Evolutionary conservation across 2,888 invertebrate species (phyloP).

Genomic region (Crematogaster levior): DNA sequence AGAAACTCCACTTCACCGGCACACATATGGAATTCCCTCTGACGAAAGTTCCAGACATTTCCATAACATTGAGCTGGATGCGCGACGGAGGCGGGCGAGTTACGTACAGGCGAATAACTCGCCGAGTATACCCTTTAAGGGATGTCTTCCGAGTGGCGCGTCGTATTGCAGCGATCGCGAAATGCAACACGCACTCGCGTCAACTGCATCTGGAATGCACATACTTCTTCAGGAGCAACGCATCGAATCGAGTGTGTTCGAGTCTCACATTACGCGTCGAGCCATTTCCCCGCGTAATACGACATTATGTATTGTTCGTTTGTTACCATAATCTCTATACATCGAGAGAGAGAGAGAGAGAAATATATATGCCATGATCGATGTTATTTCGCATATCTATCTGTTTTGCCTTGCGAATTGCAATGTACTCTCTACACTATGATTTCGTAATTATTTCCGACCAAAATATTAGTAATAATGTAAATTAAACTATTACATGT

Average conservation of each 20-base stretch:
- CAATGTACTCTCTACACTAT: neutral
- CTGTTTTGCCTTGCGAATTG: neutral
- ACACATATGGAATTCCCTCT: constrained; percentile 42
- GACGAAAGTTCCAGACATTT: constrained; percentile 60
- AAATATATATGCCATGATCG: neutral
- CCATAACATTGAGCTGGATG: constrained; percentile 58
- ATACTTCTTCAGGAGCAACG: constrained; percentile 32
- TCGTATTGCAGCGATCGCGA: constrained; percentile 45
- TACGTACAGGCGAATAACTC: constrained; percentile 58
- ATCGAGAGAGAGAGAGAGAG: neutral
- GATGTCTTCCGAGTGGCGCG: constrained; percentile 45
- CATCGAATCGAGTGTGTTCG: constrained; percentile 42
- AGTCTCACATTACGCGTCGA: constrained; percentile 31
- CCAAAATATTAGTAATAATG: neutral
- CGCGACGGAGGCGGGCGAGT: constrained; percentile 40
- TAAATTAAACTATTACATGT: constrained; percentile 5
- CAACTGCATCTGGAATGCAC: constrained; percentile 29
- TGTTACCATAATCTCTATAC: constrained; percentile 36
- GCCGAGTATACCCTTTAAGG: constrained; percentile 47
- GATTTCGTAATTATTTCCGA: neutral
- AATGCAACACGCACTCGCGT: constrained; percentile 30
- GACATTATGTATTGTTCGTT: constrained; percentile 31
- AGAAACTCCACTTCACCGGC: constrained; percentile 29
- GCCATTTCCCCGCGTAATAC: constrained; percentile 21
- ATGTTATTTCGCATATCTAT: neutral